Evolutionary conservation across 2,888 invertebrate genomes (phyloP).

Genomic region (Andrena bicolor): DNA sequence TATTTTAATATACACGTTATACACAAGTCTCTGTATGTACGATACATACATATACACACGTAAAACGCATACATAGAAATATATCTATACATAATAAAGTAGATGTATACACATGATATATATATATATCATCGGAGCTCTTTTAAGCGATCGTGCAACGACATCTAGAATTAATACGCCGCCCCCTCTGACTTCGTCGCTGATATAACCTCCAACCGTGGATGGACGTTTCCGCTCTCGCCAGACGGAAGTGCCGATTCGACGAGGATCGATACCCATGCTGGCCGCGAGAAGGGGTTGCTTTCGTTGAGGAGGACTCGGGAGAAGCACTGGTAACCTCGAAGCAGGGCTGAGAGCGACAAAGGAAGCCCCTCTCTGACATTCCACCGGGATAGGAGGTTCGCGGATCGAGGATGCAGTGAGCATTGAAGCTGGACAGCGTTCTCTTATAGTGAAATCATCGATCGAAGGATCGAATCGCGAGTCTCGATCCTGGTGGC

Average conservation of each 20-base stretch:
- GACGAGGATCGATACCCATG: not conserved
- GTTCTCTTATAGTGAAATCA: not conserved
- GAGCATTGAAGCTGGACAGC: not conserved
- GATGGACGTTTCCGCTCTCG: slow-evolving; percentile 20
- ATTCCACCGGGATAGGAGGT: too few species aligned
- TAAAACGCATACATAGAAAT: slow-evolving; percentile 39
- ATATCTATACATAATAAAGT: slow-evolving; percentile 38
- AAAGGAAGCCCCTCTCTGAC: not conserved
- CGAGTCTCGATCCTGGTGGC: slow-evolving; percentile 47
- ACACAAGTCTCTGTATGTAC: slow-evolving; percentile 45
- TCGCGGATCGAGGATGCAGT: slow-evolving; percentile 31
- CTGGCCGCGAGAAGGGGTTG: not conserved
- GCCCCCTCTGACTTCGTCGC: slow-evolving; percentile 4
- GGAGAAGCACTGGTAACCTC: not conserved
- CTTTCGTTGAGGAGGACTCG: not conserved
- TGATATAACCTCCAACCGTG: slow-evolving; percentile 27
- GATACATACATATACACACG: slow-evolving; percentile 34
- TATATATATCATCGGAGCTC: slow-evolving; percentile 22
- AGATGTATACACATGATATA: slow-evolving; percentile 45
- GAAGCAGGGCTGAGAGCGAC: not conserved
- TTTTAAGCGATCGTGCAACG: slow-evolving; percentile 73
- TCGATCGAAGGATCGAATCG: slow-evolving; percentile 42
- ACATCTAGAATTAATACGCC: slow-evolving; percentile 71
- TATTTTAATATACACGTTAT: slow-evolving; percentile 71
- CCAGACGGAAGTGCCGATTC: not conserved